Base-by-base conservation (phyloP, 2,113 vertebrate species). In the Tringa solitaria region DNA sequence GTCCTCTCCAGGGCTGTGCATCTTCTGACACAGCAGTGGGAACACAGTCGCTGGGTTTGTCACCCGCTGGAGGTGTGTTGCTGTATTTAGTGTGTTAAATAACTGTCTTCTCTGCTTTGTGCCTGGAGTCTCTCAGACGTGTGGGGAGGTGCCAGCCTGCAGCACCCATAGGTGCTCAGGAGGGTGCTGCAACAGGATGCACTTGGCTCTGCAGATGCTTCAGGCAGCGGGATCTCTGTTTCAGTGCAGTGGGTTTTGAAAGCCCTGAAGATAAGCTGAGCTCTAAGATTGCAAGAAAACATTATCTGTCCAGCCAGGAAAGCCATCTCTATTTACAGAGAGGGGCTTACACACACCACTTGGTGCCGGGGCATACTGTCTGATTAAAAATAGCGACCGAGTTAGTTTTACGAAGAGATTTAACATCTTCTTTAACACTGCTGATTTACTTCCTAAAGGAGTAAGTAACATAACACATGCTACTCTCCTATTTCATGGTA, bases 391-490 rank as follows among this genome's bases (percentile, higher is more conserved):
- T 37, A 75, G 73, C 4, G 33, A 51, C 90, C 28, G 79, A 45
- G 30, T 37, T 74, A 30, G 27, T 89, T 94, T 93, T 89, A 54
- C 39, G 15, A 41, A 70, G 67, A 88, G 59, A 68, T 90, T 89
- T 84, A 81, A 87, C 79, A 41, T 95, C 77, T 70, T 90, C 87
- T 93, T 70, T 64, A 37, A n/a, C 27, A 4, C 24, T 72, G 72
- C 64, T 87, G 90, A 82, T 95, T 95, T 89, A 76, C 73, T 93
- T 96, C 48, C 86, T 65, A 77, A 96, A 94, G 74, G 43, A 93
- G 26, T 90, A 93, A 97, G 95, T 90, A 93, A 81, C 83, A 79
- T 82, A 95, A 76, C 94, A 96, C 84, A 79, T 89, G 89, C 90
- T 87, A 16, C 59, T 84, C 84, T 87, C 86, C 77, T 82, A 54